Conservation (phyloP, 2,113 vertebrate species). For the Triplophysa dalaica region DNA sequence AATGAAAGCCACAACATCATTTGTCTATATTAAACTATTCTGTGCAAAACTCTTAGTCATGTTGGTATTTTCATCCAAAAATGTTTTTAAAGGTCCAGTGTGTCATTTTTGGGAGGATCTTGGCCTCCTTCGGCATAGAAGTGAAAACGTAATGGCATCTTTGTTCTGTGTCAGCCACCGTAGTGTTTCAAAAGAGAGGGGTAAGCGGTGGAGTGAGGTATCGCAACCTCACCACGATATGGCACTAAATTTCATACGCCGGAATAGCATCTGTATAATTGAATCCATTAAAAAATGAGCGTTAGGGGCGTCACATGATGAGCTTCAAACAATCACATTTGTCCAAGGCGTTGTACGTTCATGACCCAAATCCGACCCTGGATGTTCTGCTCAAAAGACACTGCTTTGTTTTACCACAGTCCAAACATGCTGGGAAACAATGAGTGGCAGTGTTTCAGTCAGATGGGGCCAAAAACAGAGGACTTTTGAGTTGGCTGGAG, state of each 20-base stretch:
- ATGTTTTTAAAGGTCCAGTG: no score
- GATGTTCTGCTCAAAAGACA: constrained; percentile 54
- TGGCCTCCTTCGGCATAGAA: no score
- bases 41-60: no score
- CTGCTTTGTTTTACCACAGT: constrained; percentile 56
- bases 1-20: not conserved
- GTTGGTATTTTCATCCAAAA: no score
- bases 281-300: not conserved
- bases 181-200: no score
- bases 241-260: no score
- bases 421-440: constrained; percentile 70
- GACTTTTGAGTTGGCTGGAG: constrained; percentile 57
- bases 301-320: constrained; percentile 29
- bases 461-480: constrained; percentile 61
- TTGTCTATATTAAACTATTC: not conserved
- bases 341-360: constrained; percentile 34
- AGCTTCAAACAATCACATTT: constrained; percentile 50
- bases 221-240: no score
- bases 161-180: no score
- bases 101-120: no score
- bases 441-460: constrained; percentile 66
- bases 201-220: no score
- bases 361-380: constrained; percentile 24
- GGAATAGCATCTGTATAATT: not conserved
- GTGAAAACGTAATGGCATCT: no score